A percentile compares a stretch with the other conserved stretches of the same genome.
Conservation (phyloP, 2,888 invertebrate genomes). For the Odontocolon sp. region DNA sequence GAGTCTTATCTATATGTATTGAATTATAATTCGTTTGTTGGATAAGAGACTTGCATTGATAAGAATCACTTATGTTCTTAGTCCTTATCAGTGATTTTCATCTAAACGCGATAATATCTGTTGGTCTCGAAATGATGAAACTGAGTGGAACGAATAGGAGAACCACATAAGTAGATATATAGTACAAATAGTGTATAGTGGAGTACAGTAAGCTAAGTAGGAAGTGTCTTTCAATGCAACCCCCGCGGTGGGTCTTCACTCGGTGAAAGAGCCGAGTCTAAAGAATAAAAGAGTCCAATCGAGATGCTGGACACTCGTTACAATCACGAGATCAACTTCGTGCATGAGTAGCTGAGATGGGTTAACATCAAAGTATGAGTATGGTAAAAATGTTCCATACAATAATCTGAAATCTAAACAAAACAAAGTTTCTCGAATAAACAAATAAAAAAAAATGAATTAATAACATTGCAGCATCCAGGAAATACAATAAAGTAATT, state of each 20-base stretch:
- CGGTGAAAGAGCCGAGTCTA: constrained; percentile 46
- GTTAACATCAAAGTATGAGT: background rate
- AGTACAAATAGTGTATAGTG: constrained; percentile 29
- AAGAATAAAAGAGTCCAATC: constrained; percentile 55
- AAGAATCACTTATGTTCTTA: background rate
- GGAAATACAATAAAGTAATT: background rate
- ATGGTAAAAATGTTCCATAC: background rate
- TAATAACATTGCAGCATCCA: too few species aligned
- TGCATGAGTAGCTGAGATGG: background rate
- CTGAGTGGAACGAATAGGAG: constrained; percentile 51
- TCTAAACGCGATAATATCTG: constrained; percentile 16
- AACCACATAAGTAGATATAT: background rate
- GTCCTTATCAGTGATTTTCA: constrained; percentile 28
- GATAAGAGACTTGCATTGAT: background rate
- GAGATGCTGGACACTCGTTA: constrained; percentile 58
- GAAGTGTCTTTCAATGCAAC: constrained; percentile 60
- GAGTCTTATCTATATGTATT: constrained; percentile 58
- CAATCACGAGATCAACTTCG: constrained; percentile 31
- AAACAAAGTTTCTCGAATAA: background rate
- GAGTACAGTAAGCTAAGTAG: constrained; percentile 52
- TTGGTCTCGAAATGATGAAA: constrained; percentile 20
- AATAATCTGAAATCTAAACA: background rate
- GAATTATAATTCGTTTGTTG: background rate
- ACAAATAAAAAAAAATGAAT: background rate
- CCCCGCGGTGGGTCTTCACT: constrained; percentile 55